phyloP scores from a whole-genome alignment of 2,113 vertebrate genomes.

The Progne subis region DNA sequence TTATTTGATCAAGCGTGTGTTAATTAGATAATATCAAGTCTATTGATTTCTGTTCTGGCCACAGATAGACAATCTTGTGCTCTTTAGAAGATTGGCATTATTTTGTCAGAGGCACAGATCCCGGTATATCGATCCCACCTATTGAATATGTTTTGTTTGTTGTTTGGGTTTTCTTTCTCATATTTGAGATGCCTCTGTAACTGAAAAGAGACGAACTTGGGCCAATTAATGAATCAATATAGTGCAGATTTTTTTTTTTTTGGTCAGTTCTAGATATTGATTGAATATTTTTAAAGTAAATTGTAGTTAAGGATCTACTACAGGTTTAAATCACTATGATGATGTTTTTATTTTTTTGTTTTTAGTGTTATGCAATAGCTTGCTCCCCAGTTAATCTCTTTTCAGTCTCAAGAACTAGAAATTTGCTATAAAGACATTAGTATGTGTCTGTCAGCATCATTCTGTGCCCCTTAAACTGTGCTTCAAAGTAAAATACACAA shows the following conservation, averaged over 20 bases:
- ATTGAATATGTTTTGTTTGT: not conserved
- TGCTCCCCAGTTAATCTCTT: not conserved
- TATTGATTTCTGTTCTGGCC: not conserved
- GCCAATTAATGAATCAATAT: not conserved
- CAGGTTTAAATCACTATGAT: not conserved
- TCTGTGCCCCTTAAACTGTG: not conserved
- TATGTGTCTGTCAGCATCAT: not conserved
- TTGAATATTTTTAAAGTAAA: not conserved
- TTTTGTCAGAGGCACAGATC: not conserved
- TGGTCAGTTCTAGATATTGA: not conserved
- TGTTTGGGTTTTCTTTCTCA: not conserved
- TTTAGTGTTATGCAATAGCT: not conserved
- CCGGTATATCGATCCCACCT: too few species aligned
- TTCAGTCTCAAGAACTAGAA: not conserved
- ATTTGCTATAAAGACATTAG: not conserved
- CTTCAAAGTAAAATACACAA: not conserved
- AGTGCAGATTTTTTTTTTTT: not conserved
- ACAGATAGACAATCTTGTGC: not conserved
- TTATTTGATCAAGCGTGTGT: not conserved
- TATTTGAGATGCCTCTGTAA: not conserved
- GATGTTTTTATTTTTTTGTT: not conserved
- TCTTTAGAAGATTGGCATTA: not conserved
- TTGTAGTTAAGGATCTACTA: not conserved
- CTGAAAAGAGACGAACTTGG: not conserved
- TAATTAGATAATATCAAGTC: not conserved